A percentile compares a stretch with the other conserved stretches of the same genome.
These are phyloP conservation scores for Kradibia gibbosae DNA, from an alignment of 1,140 invertebrate species.

Conservation along the genomic window DNA sequence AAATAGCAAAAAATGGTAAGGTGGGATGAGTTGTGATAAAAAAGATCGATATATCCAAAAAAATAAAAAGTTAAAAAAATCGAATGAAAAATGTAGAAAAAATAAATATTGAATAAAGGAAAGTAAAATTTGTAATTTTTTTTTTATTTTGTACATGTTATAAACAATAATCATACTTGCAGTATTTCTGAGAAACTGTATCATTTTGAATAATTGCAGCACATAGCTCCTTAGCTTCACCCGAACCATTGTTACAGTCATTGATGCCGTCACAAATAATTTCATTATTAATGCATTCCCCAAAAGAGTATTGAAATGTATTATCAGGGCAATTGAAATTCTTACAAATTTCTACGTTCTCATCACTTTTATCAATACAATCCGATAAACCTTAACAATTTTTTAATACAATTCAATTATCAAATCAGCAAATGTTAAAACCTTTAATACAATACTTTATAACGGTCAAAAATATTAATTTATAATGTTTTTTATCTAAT, in stretches of 20 bases:
- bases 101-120: no score
- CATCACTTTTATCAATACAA: conserved; percentile 82
- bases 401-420: no score
- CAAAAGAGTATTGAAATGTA: conserved; percentile 72
- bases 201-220: conserved; percentile 52
- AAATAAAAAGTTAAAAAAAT: no score
- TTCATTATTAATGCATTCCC: conserved; percentile 78
- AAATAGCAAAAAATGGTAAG: no score
- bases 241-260: conserved; percentile 78
- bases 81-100: no score
- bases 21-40: no score
- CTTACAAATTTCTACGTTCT: conserved; percentile 62
- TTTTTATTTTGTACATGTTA: not conserved
- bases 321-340: conserved; percentile 63
- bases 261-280: conserved; percentile 78
- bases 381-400: conserved; percentile 63
- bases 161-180: conserved; percentile 51
- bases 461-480: not conserved
- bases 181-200: conserved; percentile 52
- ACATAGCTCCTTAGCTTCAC: conserved; percentile 64
- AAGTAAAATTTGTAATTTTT: no score
- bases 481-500: no score
- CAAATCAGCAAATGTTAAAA: no score
- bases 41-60: no score
- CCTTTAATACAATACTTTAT: no score